Conservation (phyloP, 2,113 vertebrate genomes). For the Hiodon alosoides region DNA sequence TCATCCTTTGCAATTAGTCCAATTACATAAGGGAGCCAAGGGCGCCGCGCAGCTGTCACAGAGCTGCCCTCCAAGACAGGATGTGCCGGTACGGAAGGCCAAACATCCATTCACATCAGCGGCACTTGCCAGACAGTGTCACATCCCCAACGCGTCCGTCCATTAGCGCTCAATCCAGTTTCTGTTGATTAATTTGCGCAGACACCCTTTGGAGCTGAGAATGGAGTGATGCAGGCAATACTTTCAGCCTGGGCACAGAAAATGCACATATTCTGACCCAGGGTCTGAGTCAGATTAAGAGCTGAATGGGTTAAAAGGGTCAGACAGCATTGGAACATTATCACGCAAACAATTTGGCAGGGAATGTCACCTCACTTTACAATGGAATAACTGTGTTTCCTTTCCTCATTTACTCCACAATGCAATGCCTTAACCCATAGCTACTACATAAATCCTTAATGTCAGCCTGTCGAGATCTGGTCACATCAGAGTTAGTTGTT, state of each 20-base stretch:
- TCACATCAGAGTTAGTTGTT: constrained; percentile 29
- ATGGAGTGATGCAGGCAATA: constrained; percentile 39
- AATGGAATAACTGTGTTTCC: too few relatives aligned
- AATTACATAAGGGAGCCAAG: constrained; percentile 19
- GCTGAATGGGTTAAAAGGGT: too few relatives aligned
- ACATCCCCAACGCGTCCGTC: background rate
- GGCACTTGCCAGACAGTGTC: background rate
- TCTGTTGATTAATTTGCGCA: too few relatives aligned
- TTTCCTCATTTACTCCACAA: too few relatives aligned
- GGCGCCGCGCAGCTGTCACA: constrained; percentile 10
- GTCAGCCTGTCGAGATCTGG: constrained; percentile 7
- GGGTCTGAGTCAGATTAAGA: background rate
- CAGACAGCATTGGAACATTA: too few relatives aligned
- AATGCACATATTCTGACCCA: constrained; percentile 33
- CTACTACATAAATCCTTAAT: constrained; percentile 6
- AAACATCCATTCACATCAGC: background rate
- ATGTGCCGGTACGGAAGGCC: background rate
- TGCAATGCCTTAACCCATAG: too few relatives aligned
- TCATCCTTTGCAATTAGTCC: constrained; percentile 6
- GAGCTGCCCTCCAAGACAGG: constrained; percentile 3
- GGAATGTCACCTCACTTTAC: too few relatives aligned
- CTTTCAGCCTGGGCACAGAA: background rate
- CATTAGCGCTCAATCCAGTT: too few relatives aligned
- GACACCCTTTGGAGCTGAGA: constrained; percentile 10
- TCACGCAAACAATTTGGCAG: too few relatives aligned